Evolutionary conservation across 2,888 invertebrate genomes (phyloP).

Genomic region (Callyntrura guangdongensis): DNA sequence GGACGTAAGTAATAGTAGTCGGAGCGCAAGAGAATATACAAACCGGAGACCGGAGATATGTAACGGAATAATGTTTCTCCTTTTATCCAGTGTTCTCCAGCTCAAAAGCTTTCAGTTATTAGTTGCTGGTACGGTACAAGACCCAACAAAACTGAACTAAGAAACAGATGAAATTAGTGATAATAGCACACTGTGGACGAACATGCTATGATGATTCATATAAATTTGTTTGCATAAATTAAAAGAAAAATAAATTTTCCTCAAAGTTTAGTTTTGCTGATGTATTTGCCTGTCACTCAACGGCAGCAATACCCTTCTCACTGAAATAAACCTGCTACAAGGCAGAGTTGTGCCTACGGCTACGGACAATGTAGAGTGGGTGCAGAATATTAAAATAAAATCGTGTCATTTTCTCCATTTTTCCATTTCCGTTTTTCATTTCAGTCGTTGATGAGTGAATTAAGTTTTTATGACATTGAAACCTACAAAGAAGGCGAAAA

Average conservation of each 20-base stretch:
- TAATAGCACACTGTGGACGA: background rate
- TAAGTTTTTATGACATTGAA: slow-evolving; percentile 28
- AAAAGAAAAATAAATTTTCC: background rate
- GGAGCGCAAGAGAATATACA: background rate
- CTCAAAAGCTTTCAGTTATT: no score
- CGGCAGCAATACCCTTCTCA: background rate
- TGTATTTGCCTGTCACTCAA: background rate
- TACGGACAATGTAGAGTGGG: background rate
- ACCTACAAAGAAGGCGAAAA: background rate
- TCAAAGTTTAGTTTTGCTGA: background rate
- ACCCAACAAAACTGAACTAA: background rate
- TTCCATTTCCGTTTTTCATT: background rate
- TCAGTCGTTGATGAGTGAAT: background rate
- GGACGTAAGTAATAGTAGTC: background rate
- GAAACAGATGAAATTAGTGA: background rate
- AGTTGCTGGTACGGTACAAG: background rate
- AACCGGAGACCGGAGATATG: no score
- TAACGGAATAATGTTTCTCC: no score
- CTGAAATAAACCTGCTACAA: background rate
- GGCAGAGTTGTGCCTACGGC: background rate
- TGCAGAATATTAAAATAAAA: slow-evolving; percentile 13
- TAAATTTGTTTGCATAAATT: slow-evolving; percentile 10
- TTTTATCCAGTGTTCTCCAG: no score
- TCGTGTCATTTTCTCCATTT: slow-evolving; percentile 15
- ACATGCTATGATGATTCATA: background rate